Base-by-base conservation (phyloP, 1,140 invertebrate genomes). In the Lanistes nyassanus region DNA sequence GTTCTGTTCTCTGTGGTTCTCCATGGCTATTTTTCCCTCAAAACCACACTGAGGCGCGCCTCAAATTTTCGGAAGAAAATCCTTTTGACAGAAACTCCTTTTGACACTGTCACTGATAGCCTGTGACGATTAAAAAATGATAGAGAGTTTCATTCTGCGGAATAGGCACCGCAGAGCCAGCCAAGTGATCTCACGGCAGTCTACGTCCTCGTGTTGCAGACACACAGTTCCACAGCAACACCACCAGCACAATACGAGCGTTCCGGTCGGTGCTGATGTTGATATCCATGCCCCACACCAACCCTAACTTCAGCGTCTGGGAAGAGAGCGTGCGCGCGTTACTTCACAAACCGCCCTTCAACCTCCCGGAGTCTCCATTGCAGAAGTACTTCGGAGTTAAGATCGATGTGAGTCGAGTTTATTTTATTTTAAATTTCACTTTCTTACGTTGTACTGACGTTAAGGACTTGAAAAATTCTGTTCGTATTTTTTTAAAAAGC, bases 261-360 rank as follows among this genome's bases (percentile, higher is more conserved):
- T 83, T 79, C 42, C 72, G 70, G 19, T 51, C 67, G 0, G 82
- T 82, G 9, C 65, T 85, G 11, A 53, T 81, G 60, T 77, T 85
- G 31, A 67, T 79, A n/a, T 70, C 78, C 6, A 65, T 80, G 67
- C 74, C 77, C 16, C 67, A 76, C 34, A 82, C 69, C 39, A 84
- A 80, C 71, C 79, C 79, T 23, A 77, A 80, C 64, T 83, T 78
- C 69, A 56, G 68, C 3, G 56, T 36, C 21, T 84, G 81, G 76
- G 73, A 77, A 62, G 75, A 81, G 23, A 56, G 37, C 2, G 77
- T 78, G 5, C 60, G 76, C n/a, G 51, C 71, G 13, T 65, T 58
- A 36, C 69, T 81, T 47, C 79, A 79, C 60, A 1, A 39, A n/a
- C 78, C 78, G 0, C 80, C 80, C 9, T 62, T 81, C 58, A 81